Percentiles rank a stretch among this genome's conserved stretches.
phyloP scores from a whole-genome alignment of 2,113 vertebrate species.

The Pampusana beccarii region DNA sequence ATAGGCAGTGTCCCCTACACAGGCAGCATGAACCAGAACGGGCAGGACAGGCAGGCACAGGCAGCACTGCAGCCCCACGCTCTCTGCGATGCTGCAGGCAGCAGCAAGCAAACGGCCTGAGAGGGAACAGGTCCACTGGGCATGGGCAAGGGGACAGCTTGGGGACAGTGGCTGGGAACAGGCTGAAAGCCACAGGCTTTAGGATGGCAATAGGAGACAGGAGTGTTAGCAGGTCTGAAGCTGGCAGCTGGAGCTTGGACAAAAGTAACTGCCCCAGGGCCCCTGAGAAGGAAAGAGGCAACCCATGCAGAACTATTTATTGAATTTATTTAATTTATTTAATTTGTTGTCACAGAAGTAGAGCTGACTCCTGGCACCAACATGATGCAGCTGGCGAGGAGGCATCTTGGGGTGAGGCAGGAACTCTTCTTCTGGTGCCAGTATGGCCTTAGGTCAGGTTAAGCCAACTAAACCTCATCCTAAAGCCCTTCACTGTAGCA shows the following conservation, averaged over 20 bases:
- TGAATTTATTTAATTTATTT: too few relatives aligned
- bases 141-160: rapidly evolving
- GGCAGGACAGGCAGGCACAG: not conserved
- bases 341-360: not conserved
- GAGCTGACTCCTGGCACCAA: not conserved
- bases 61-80: not conserved
- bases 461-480: not conserved
- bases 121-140: rapidly evolving
- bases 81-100: rapidly evolving
- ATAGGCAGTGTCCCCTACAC: rapidly evolving
- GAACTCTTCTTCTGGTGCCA: not conserved
- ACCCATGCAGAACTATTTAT: not conserved
- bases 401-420: not conserved
- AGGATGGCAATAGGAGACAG: not conserved
- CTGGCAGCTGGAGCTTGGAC: not conserved
- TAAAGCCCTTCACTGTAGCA: not conserved
- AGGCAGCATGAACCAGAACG: rapidly evolving
- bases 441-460: not conserved
- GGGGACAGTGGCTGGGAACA: not conserved
- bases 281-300: not conserved
- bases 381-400: not conserved
- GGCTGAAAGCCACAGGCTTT: not conserved
- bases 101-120: not conserved
- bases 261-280: not conserved
- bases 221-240: not conserved